These are phyloP conservation scores for Meiosimyza platycephala DNA, from an alignment of 2,888 invertebrate species.

Conservation along the genomic window DNA sequence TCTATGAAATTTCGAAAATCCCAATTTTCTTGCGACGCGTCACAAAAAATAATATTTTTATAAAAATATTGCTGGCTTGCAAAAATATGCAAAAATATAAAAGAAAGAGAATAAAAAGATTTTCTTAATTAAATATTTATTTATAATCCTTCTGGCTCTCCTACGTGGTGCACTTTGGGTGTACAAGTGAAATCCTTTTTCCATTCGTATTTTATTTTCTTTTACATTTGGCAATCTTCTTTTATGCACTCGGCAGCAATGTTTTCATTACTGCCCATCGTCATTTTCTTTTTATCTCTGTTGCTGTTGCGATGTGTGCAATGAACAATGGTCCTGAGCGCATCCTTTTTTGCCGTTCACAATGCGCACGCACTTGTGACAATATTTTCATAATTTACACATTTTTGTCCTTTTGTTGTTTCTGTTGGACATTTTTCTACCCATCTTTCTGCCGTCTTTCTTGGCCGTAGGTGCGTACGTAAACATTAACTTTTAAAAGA, in stretches of 20 bases:
- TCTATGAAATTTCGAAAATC: neutral
- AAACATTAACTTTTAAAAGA: slow-evolving; percentile 67
- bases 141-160: slow-evolving; percentile 34
- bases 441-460: slow-evolving; percentile 7
- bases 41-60: slow-evolving; percentile 28
- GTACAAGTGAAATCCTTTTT: slow-evolving; percentile 30
- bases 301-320: slow-evolving; percentile 1
- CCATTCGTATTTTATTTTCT: slow-evolving; percentile 20
- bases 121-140: slow-evolving; percentile 43
- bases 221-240: slow-evolving; percentile 7
- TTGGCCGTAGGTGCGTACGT: slow-evolving; percentile 63
- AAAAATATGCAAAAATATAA: neutral
- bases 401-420: slow-evolving; percentile 48
- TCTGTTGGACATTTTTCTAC: neutral
- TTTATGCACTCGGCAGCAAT: slow-evolving; percentile 42
- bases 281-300: slow-evolving; percentile 1
- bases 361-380: slow-evolving; percentile 59
- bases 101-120: neutral
- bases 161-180: slow-evolving; percentile 50
- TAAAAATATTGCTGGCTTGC: slow-evolving; percentile 16
- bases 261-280: slow-evolving; percentile 23
- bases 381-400: slow-evolving; percentile 64
- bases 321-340: neutral
- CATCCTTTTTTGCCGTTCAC: slow-evolving; percentile 35
- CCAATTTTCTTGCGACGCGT: neutral